Conservation (phyloP, 2,888 invertebrate genomes). For the Venustoraphidia nigricollis region DNA sequence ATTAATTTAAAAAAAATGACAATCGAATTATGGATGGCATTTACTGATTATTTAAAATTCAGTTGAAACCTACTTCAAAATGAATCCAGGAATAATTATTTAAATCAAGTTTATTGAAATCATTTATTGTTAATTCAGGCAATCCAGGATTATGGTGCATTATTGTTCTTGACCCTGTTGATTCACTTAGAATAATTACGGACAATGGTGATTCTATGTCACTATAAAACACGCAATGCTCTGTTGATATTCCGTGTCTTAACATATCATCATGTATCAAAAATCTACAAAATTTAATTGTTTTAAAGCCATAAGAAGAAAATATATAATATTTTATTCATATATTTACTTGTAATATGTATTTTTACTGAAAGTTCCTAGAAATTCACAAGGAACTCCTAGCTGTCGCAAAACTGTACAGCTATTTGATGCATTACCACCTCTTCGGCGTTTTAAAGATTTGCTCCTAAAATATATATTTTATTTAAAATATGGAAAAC, state of each 20-base stretch:
- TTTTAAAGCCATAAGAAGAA: neutral
- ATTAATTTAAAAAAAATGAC: no score
- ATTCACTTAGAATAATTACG: slow-evolving; percentile 37
- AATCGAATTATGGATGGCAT: no score
- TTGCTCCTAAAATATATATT: slow-evolving; percentile 18
- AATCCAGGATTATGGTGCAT: slow-evolving; percentile 42
- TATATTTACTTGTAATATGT: slow-evolving; percentile 15
- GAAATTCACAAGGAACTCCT: slow-evolving; percentile 36
- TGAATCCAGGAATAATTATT: slow-evolving; percentile 46
- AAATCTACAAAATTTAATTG: slow-evolving; percentile 24
- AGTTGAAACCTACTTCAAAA: slow-evolving; percentile 36
- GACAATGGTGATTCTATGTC: slow-evolving; percentile 37
- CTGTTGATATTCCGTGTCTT: slow-evolving; percentile 4
- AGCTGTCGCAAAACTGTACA: slow-evolving; percentile 43
- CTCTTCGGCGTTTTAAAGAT: slow-evolving; percentile 43
- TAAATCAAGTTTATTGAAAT: slow-evolving; percentile 37
- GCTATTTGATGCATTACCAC: slow-evolving; percentile 56
- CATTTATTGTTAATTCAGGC: slow-evolving; percentile 35
- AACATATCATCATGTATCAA: slow-evolving; percentile 31
- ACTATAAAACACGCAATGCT: slow-evolving; percentile 32
- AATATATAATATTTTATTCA: neutral
- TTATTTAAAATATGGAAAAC: no score
- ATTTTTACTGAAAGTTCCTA: slow-evolving; percentile 37
- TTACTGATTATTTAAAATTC: no score
- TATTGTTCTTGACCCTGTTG: slow-evolving; percentile 45